phyloP scores from a whole-genome alignment of 2,797 vertebrate genomes.

The Lophius americanus region DNA sequence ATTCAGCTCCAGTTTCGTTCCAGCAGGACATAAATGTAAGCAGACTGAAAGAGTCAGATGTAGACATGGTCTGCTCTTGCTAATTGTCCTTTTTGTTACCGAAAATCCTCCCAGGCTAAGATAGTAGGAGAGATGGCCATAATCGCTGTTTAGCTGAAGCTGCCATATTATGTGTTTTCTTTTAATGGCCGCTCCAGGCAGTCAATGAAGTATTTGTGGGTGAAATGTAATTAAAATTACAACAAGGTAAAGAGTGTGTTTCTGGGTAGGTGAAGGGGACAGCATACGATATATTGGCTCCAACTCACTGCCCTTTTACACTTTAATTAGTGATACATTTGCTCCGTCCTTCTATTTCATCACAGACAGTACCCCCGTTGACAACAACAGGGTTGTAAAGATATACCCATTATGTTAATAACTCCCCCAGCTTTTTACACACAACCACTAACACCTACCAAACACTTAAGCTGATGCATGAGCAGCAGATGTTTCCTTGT shows the following conservation, averaged over 20 bases:
- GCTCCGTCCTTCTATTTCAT: slow-evolving; percentile 64
- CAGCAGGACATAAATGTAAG: too few species aligned
- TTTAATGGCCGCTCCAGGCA: slow-evolving; percentile 75
- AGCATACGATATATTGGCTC: slow-evolving; percentile 52
- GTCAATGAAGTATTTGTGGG: slow-evolving; percentile 70
- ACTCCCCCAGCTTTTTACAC: slow-evolving; percentile 39
- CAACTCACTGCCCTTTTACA: slow-evolving; percentile 56
- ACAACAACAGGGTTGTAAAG: slow-evolving; percentile 57
- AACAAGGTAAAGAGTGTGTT: slow-evolving; percentile 50
- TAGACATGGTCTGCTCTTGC: slow-evolving; percentile 10
- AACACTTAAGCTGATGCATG: slow-evolving; percentile 24
- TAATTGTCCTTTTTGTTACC: slow-evolving; percentile 51
- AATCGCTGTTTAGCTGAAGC: slow-evolving; percentile 49
- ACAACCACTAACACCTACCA: slow-evolving; percentile 15
- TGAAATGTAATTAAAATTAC: slow-evolving; percentile 80
- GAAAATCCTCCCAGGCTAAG: slow-evolving; percentile 28
- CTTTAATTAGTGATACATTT: slow-evolving; percentile 76
- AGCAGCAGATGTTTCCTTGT: slow-evolving; percentile 8
- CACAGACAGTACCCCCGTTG: slow-evolving; percentile 47
- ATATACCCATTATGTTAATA: slow-evolving; percentile 69
- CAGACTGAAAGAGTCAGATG: too few species aligned
- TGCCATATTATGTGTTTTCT: slow-evolving; percentile 52
- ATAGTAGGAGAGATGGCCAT: slow-evolving; percentile 32
- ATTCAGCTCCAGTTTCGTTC: too few species aligned
- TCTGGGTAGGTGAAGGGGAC: slow-evolving; percentile 41